These are phyloP conservation scores for Lasioglossum oenotherae DNA, from an alignment of 2,888 invertebrate genomes.

Conservation along the genomic window DNA sequence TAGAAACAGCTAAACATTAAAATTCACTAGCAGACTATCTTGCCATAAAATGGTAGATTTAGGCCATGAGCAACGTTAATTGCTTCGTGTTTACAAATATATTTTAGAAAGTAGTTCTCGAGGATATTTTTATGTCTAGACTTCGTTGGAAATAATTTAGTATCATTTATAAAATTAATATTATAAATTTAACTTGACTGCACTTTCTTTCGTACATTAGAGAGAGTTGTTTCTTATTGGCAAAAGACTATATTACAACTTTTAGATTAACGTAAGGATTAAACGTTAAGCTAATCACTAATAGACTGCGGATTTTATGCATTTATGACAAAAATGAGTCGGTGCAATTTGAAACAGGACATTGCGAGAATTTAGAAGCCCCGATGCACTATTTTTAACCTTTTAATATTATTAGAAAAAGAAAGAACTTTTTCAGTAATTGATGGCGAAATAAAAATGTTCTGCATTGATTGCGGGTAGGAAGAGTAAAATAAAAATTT, in stretches of 20 bases:
- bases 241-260: not conserved
- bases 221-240: not conserved
- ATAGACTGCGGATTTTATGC: no score
- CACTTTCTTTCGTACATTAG: not conserved
- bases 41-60: not conserved
- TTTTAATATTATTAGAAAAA: no score
- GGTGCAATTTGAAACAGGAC: no score
- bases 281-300: no score
- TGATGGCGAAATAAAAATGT: no score
- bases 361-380: no score
- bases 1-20: not conserved
- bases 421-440: no score
- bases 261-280: not conserved
- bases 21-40: not conserved
- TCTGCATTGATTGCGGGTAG: no score
- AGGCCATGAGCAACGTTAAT: not conserved
- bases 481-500: no score
- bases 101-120: not conserved
- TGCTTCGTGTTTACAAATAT: not conserved
- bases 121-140: not conserved
- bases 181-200: not conserved
- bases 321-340: no score
- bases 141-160: not conserved
- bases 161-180: not conserved
- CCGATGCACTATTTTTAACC: no score